Base-by-base conservation (phyloP, 2,113 vertebrate genomes). In the Vicugna pacos region DNA sequence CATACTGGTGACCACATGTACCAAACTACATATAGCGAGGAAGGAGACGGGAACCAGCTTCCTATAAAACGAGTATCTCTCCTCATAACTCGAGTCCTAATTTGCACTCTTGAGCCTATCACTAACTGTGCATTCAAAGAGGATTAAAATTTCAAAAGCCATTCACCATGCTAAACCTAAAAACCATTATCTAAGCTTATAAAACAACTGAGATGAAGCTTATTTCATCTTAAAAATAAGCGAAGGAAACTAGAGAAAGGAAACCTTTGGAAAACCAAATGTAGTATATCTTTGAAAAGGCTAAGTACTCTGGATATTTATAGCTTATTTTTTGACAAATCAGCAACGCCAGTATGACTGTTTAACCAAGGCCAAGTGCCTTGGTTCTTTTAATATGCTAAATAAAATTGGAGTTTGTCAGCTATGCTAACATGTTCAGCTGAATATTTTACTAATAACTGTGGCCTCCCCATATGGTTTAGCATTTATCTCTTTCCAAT, bases 311-410 rank as follows among this genome's bases (percentile, higher is more conserved):
- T 76, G 11, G 20, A 24, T 24, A 62, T 54, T 19, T 72, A 58
- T 35, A n/a, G 30, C 26, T 50, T 93, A 32, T 8, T 19, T 70
- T 89, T 64, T 72, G 28, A 91, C 7, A 89, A 89, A 52, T 83
- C 19, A 94, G 75, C 82, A 93, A 96, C 6, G 89, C 8, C 35
- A 87, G 24, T 15, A 32, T 54, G 14, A 4, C 28, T 76, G 2
- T 80, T 58, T 62, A 73, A 91, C 54, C 13, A 84, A 73, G 48
- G n/a, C 56, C 77, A 69, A 52, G 5, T 48, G 30, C 11, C 6
- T 76, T 54, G 32, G 16, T 94, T 93, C 32, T 91, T 73, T 94
- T 58, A n/a, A 64, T 50, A 90, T 32, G 24, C 46, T 76, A 86
- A 89, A 65, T 82, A 77, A 89, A 60, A 70, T 9, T 9, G 7